phyloP scores from a whole-genome alignment of 2,888 invertebrate species.

The Rhagophthalmus giganteus region DNA sequence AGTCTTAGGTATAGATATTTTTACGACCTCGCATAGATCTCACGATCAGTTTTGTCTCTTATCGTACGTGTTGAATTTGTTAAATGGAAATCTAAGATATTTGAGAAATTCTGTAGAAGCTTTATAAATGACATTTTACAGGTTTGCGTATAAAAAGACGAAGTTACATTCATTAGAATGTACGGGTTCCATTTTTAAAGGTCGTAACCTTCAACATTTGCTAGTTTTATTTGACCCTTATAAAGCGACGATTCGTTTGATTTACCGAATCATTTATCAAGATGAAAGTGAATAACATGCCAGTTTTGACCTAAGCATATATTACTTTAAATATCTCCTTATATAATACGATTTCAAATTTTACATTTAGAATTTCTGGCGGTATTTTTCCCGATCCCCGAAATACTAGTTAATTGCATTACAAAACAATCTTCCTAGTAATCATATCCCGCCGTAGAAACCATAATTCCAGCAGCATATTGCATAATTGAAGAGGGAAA shows the following conservation, averaged over 20 bases:
- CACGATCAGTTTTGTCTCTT: too few relatives aligned
- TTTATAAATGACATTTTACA: too few relatives aligned
- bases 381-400: not conserved
- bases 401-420: not conserved
- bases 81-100: too few relatives aligned
- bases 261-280: not conserved
- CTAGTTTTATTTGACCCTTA: not conserved
- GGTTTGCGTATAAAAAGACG: too few relatives aligned
- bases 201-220: not conserved
- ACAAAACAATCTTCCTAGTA: not conserved
- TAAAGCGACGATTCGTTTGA: not conserved
- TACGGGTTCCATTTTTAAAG: not conserved
- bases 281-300: not conserved
- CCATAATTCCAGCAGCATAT: not conserved
- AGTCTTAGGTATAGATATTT: too few relatives aligned
- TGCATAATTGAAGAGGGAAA: conserved; percentile 26
- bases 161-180: too few relatives aligned
- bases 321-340: not conserved
- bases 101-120: too few relatives aligned
- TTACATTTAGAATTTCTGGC: too few relatives aligned
- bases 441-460: not conserved
- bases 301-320: not conserved
- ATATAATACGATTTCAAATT: too few relatives aligned
- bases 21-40: too few relatives aligned
- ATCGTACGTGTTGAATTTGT: too few relatives aligned